A percentile compares a stretch with the other conserved stretches of the same genome.
Conservation (phyloP, 2,113 vertebrate species). For the Phalacrocorax aristotelis region DNA sequence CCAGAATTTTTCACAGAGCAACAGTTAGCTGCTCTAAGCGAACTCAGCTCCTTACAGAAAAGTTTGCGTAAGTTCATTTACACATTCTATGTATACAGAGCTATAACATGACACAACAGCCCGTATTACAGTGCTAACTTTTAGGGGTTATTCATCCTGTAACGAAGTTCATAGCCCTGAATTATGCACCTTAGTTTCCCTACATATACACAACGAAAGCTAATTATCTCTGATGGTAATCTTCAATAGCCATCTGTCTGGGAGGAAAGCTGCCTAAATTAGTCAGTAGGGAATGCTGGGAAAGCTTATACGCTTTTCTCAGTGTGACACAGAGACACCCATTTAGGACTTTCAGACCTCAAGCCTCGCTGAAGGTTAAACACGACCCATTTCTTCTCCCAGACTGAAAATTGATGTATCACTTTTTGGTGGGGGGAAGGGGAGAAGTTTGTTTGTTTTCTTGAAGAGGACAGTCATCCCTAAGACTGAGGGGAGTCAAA, state of each 20-base stretch:
- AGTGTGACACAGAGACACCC: background rate
- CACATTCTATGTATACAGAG: background rate
- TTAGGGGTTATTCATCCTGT: background rate
- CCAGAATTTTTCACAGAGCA: background rate
- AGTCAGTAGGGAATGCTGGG: background rate
- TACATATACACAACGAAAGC: background rate
- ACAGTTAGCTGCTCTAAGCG: background rate
- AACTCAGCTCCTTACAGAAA: background rate
- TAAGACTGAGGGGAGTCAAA: background rate
- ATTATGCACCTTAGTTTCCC: background rate
- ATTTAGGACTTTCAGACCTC: background rate
- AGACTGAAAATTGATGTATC: background rate
- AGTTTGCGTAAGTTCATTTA: background rate
- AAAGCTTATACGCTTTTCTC: background rate
- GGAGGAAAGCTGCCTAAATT: conserved; percentile 35
- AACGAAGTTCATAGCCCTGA: background rate
- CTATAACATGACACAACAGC: background rate
- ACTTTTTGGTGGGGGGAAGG: background rate
- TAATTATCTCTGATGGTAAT: conserved; percentile 37
- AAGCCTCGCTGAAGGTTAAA: background rate
- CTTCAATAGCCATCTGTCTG: conserved; percentile 43
- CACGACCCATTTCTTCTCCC: background rate
- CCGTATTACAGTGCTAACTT: background rate
- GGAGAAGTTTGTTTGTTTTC: too few species aligned
- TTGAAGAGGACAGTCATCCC: background rate